Conservation (phyloP, 1,140 invertebrate genomes). For the Tetramorium alpestre region DNA sequence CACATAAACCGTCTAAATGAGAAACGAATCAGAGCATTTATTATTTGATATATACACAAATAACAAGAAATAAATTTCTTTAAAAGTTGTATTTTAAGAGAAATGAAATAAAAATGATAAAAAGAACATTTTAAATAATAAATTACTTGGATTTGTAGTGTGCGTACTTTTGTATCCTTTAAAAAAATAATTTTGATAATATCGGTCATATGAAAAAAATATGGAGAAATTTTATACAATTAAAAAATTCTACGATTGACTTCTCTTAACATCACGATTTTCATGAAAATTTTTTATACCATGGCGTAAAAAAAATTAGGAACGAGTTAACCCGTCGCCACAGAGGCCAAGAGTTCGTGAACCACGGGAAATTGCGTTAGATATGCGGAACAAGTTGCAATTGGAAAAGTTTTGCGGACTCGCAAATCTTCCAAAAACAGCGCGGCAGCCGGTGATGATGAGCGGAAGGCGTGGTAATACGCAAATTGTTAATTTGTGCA, state of each 20-base stretch:
- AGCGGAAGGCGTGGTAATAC: conserved; percentile 29
- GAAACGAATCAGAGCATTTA: conserved; percentile 4
- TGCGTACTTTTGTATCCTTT: background rate
- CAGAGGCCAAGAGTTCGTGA: conserved; percentile 44
- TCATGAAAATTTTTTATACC: conserved; percentile 19
- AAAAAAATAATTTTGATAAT: background rate
- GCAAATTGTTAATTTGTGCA: conserved; percentile 66
- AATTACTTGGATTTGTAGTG: background rate
- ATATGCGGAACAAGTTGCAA: conserved; percentile 65
- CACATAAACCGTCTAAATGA: background rate
- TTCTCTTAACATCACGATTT: conserved; percentile 45
- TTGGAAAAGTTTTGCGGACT: conserved; percentile 65
- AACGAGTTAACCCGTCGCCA: conserved; percentile 45
- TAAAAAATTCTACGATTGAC: conserved; percentile 36
- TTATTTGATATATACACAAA: background rate
- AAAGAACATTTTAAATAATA: conserved; percentile 1
- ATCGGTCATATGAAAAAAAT: background rate
- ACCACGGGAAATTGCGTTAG: conserved; percentile 60
- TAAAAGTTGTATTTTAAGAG: background rate
- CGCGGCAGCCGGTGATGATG: conserved; percentile 49
- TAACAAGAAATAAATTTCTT: background rate
- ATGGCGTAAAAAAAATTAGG: conserved; percentile 31
- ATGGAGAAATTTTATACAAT: conserved; percentile 1
- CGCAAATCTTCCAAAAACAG: conserved; percentile 67
- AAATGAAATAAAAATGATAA: background rate